Conservation (phyloP, 2,113 vertebrate species). For the Pionites leucogaster region DNA sequence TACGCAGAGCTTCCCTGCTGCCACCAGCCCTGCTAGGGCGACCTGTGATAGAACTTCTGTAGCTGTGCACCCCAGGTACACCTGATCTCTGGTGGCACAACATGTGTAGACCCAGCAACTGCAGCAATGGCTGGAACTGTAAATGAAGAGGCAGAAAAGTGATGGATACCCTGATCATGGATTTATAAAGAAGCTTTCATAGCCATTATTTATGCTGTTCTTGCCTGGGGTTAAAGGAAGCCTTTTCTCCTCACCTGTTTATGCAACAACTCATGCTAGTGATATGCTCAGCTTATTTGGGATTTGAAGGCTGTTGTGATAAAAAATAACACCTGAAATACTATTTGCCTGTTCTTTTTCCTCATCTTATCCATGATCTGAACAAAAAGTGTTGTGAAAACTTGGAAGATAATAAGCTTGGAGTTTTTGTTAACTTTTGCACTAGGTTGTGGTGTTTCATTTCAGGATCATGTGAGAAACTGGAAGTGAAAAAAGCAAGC, state of each 20-base stretch:
- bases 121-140: background rate
- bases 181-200: background rate
- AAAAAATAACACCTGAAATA: background rate
- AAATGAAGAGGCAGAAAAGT: background rate
- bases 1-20: background rate
- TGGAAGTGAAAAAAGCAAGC: background rate
- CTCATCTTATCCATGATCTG: background rate
- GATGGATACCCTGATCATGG: background rate
- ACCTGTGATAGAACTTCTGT: background rate
- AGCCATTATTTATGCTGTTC: background rate
- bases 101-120: rapidly evolving
- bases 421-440: background rate
- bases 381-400: background rate
- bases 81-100: background rate
- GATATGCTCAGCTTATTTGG: background rate
- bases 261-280: rapidly evolving
- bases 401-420: background rate
- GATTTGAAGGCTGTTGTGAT: background rate
- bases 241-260: background rate
- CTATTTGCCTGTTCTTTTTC: background rate
- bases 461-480: background rate
- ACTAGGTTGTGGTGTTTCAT: background rate
- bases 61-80: background rate
- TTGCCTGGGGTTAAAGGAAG: background rate
- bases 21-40: background rate